A percentile compares a stretch with the other conserved stretches of the same genome.
Conservation (phyloP, 1,140 invertebrate species). For the Pygmarrhopalites habei region DNA sequence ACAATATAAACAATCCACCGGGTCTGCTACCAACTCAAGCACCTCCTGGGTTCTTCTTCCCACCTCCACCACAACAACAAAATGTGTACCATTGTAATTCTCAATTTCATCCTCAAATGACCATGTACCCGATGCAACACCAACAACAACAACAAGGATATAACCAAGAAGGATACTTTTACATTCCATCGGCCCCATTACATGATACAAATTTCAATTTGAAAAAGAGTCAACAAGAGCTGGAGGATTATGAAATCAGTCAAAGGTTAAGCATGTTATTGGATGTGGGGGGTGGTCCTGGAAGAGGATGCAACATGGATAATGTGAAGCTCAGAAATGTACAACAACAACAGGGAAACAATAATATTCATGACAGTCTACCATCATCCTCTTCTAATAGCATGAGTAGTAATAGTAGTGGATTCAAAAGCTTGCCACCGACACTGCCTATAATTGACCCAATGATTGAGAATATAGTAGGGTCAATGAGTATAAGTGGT, state of each 20-base stretch:
- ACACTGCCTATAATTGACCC: slow-evolving; percentile 22
- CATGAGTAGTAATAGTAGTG: background rate
- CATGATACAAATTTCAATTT: too few relatives aligned
- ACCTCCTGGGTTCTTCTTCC: background rate
- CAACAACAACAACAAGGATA: background rate
- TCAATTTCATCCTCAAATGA: background rate
- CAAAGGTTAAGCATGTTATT: background rate
- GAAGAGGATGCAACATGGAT: background rate
- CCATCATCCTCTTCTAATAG: background rate
- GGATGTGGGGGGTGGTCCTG: background rate
- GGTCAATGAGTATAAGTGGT: slow-evolving; percentile 29
- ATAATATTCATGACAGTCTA: background rate
- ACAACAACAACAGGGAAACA: background rate
- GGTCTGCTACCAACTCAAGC: background rate
- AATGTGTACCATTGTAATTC: background rate
- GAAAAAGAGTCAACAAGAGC: background rate
- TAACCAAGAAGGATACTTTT: too few relatives aligned
- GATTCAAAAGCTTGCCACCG: too few relatives aligned
- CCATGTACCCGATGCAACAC: background rate
- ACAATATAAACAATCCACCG: too few relatives aligned
- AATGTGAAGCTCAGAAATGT: background rate
- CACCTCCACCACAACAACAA: background rate
- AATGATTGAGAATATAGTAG: slow-evolving; percentile 39
- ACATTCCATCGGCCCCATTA: too few relatives aligned
- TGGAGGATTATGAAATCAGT: background rate